A percentile compares a stretch with the other conserved stretches of the same genome.
These are phyloP conservation scores for Gari tellinella DNA, from an alignment of 2,888 invertebrate species.

Conservation along the genomic window DNA sequence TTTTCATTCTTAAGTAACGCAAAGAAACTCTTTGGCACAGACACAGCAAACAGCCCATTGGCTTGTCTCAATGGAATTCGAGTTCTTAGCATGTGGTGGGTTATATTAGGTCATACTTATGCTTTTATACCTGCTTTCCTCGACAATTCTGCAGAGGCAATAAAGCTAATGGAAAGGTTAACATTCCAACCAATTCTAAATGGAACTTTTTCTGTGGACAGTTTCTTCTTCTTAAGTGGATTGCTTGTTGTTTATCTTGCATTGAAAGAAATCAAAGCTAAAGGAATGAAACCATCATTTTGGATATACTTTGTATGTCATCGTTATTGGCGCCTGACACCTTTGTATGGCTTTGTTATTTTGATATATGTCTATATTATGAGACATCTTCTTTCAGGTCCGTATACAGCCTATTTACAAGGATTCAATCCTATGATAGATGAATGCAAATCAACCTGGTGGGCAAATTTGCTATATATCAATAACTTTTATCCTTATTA, in stretches of 20 bases:
- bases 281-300: slow-evolving; percentile 18
- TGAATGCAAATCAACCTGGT: slow-evolving; percentile 76
- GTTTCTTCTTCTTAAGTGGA: slow-evolving; percentile 78
- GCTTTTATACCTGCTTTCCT: slow-evolving; percentile 31
- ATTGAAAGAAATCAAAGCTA: slow-evolving; percentile 46
- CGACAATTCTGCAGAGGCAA: slow-evolving; percentile 55
- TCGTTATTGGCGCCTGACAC: slow-evolving; percentile 62
- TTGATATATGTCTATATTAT: slow-evolving; percentile 51
- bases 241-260: slow-evolving; percentile 55
- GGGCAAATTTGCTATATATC: slow-evolving; percentile 77
- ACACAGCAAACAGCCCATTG: slow-evolving; percentile 49
- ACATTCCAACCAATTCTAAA: slow-evolving; percentile 76
- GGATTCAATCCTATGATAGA: slow-evolving; percentile 10
- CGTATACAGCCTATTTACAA: slow-evolving; percentile 9
- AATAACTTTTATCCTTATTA: slow-evolving; percentile 76
- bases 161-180: slow-evolving; percentile 42
- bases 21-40: slow-evolving; percentile 49
- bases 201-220: slow-evolving; percentile 79
- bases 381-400: slow-evolving; percentile 39
- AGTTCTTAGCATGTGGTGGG: slow-evolving; percentile 64
- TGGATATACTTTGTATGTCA: slow-evolving; percentile 56
- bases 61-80: slow-evolving; percentile 58
- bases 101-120: slow-evolving; percentile 57
- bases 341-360: slow-evolving; percentile 60
- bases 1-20: slow-evolving; percentile 56